Evolutionary conservation across 2,797 vertebrate species (phyloP).

Genomic region (Tadarida brasiliensis): DNA sequence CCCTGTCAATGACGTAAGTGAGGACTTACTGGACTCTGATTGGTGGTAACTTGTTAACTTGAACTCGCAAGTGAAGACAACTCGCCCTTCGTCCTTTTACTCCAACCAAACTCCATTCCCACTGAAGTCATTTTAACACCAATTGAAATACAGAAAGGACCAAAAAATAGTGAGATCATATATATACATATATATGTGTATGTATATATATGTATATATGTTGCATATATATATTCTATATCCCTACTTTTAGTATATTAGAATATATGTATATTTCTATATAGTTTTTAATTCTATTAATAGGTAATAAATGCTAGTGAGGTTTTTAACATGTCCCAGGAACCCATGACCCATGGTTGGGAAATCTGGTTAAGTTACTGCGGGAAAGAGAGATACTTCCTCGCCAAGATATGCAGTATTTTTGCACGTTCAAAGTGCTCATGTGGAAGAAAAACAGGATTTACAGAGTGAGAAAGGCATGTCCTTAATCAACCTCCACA

Average conservation of each 20-base stretch:
- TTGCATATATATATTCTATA: not conserved
- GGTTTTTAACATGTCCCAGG: conserved; percentile 37
- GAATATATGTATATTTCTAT: not conserved
- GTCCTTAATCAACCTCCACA: conserved; percentile 46
- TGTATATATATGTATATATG: not conserved
- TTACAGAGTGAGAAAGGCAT: not conserved
- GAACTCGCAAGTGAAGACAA: conserved; percentile 66
- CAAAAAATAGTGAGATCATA: not conserved
- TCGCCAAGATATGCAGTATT: conserved; percentile 58
- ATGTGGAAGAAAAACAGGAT: conserved; percentile 52
- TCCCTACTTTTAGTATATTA: not conserved
- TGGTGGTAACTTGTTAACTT: conserved; percentile 71
- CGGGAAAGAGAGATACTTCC: not conserved
- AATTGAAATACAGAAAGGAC: conserved; percentile 62
- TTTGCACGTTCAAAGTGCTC: conserved; percentile 48
- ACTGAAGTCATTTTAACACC: conserved; percentile 79
- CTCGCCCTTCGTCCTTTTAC: conserved; percentile 70
- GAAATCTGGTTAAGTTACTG: conserved; percentile 52
- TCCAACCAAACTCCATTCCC: conserved; percentile 68
- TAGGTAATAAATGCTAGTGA: not conserved
- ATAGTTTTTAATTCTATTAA: not conserved
- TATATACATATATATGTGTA: not conserved
- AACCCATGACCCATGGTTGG: conserved; percentile 35
- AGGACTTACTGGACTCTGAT: not conserved
- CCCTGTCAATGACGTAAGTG: not conserved